Evolutionary conservation across 2,113 vertebrate species (phyloP), one percentile per base, ranked within the genome.

Genomic region (Terrapene triunguis): DNA sequence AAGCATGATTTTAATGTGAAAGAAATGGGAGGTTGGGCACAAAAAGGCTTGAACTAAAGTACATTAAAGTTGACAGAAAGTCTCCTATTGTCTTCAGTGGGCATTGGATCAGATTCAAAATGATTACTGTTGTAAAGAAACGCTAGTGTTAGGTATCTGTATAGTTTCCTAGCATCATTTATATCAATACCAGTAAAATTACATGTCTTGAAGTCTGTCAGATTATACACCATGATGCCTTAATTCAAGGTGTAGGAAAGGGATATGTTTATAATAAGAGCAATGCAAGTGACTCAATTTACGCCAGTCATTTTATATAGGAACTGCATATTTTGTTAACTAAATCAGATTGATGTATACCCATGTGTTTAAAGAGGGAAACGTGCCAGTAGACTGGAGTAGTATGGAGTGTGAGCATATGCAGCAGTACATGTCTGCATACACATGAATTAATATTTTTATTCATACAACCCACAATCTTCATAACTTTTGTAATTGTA

Each of bases 71-170:
- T 91, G 91, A 87, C 92, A 59, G 80, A 86, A 55, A 96, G 88
- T 84, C 35, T 92, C 3, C 1, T 88, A 21, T 17, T 94, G 93
- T 94, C 89, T 93, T 96, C 47, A 62, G 2, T 81, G 24, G 89
- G 88, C 35, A 96, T 82, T 92, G 87, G 12, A 92, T 96, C 91
- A 93, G 84, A 82, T 89, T 96, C 92, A 91, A 76, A 72, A 80
- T 86, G 85, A 92, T 95, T 96, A 92, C 44, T 94, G 42, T 48
- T 90, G 88, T 54, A 76, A 84, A 92, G 80, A 91, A 96, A n/a
- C 72, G 8, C 27, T 93, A 93, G 90, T 83, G 57, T 84, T 95
- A 72, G 38, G 91, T 96, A 93, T 94, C 95, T 95, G 82, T 92
- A 96, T 81, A 91, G 10, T 79, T 94, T 87, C 89, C 50, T 88